Evolutionary conservation across 1,140 invertebrate species (phyloP), one percentile per base, ranked within the genome.

Genomic region (Nymphalis io): DNA sequence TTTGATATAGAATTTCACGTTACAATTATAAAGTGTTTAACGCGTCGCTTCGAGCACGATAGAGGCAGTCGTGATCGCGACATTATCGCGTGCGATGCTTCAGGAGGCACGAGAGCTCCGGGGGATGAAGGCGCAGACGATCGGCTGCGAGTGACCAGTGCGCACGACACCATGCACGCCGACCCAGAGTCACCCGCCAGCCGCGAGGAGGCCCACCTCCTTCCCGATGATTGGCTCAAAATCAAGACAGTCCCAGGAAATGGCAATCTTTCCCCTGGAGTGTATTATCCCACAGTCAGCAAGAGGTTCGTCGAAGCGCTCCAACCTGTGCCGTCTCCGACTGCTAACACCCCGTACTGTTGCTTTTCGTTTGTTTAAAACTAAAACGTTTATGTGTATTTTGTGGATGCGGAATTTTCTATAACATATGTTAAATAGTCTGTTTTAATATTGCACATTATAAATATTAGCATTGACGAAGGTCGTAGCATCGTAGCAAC

Each of bases 171-270:
- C 81, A 91, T 91, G 89, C 87, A 87, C 80, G 74, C 70, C 71
- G 89, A 91, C 79, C 90, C 90, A 2, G 91, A 92, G 82, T 90
- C 90, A 2, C 92, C 92, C 53, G 79, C 81, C 68, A 87, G 83
- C 73, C 87, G 84, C 63, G 91, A 92, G 79, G 90, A 92, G 78
- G 67, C 84, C 18, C 90, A 92, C 15, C 85, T 92, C 55, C 86
- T 92, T n/a, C 88, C 91, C 20, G 88, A 88, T 69, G 86, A 88
- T 23, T 90, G 89, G 90, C 88, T 86, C 63, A 92, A 92, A 88
- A 83, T 91, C 57, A 92, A 88, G 70, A 59, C 83, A 1, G 88
- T 89, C 6, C 76, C 83, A 16, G 80, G 72, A 57, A 92, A 92
- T 72, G 92, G 92, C 38, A 92, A 87, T 74, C 88, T 92, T 15